Evolutionary conservation across 1,140 invertebrate species (phyloP).

Genomic region (Papilio dardanus): DNA sequence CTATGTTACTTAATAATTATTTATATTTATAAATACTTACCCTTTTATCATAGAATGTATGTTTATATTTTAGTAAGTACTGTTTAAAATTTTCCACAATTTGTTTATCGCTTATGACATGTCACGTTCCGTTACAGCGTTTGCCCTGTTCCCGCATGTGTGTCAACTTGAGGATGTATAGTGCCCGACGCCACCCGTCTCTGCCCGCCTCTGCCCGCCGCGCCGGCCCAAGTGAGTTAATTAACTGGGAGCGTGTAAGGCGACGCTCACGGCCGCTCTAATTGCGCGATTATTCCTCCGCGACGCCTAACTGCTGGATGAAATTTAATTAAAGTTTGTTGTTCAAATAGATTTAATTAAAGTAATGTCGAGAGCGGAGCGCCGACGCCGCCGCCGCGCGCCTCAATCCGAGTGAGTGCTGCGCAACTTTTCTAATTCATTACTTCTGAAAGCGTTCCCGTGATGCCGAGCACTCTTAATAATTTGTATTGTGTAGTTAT

Average conservation of each 20-base stretch:
- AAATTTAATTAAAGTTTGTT: slow-evolving; percentile 83
- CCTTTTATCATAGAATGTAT: not conserved
- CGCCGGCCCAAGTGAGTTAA: slow-evolving; percentile 77
- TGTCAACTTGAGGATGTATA: slow-evolving; percentile 18
- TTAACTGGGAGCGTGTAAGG: slow-evolving; percentile 80
- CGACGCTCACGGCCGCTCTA: slow-evolving; percentile 81
- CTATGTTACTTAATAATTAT: not conserved
- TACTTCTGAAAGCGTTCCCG: slow-evolving; percentile 82
- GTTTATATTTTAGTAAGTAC: not conserved
- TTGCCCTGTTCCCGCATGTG: slow-evolving; percentile 22
- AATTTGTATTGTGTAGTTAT: slow-evolving; percentile 81
- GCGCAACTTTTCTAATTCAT: slow-evolving; percentile 83
- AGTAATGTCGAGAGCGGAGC: slow-evolving; percentile 78
- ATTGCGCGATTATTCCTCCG: slow-evolving; percentile 82
- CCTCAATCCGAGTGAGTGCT: slow-evolving; percentile 81
- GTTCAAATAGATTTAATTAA: slow-evolving; percentile 83
- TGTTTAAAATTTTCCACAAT: not conserved
- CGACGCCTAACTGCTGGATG: slow-evolving; percentile 82
- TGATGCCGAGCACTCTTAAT: slow-evolving; percentile 81
- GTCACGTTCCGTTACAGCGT: slow-evolving; percentile 24
- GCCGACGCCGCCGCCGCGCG: slow-evolving; percentile 67
- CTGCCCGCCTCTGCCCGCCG: slow-evolving; percentile 18
- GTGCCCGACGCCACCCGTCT: not conserved
- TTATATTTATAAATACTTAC: not conserved
- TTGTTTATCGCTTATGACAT: slow-evolving; percentile 32